Conservation (phyloP, 2,888 invertebrate species). For the Melangyna quadrimaculata region DNA sequence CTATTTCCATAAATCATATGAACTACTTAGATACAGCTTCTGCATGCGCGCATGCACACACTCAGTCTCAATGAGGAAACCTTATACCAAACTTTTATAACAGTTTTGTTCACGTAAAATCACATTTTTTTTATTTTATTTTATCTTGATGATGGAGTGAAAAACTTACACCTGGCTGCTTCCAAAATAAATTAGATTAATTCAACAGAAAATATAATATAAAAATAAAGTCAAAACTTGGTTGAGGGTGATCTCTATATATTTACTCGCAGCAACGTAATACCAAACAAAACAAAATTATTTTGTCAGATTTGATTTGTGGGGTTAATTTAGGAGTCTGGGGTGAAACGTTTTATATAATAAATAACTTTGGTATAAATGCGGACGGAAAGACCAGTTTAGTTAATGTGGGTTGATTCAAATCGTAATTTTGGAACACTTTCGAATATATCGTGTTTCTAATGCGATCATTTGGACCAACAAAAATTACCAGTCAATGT, state of each 20-base stretch:
- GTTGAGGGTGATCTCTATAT: conserved; percentile 1
- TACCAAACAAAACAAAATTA: conserved; percentile 25
- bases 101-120: conserved; percentile 17
- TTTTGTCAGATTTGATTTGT: conserved; percentile 49
- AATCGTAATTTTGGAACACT: conserved; percentile 42
- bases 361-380: background rate
- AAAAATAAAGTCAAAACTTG: background rate
- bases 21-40: background rate
- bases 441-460: conserved; percentile 53
- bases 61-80: conserved; percentile 19
- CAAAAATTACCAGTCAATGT: background rate
- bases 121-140: conserved; percentile 43
- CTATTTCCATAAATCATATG: conserved; percentile 63
- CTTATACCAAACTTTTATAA: background rate
- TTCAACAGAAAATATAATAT: background rate
- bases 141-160: conserved; percentile 17
- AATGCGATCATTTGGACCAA: conserved; percentile 23
- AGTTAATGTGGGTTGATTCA: conserved; percentile 21
- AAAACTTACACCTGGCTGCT: conserved; percentile 37
- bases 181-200: conserved; percentile 29
- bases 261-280: background rate
- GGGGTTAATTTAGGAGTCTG: conserved; percentile 35
- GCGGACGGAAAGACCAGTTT: conserved; percentile 35
- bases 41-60: background rate
- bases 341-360: background rate